Conservation (phyloP, 2,113 vertebrate species). For the Heterocephalus glaber region DNA sequence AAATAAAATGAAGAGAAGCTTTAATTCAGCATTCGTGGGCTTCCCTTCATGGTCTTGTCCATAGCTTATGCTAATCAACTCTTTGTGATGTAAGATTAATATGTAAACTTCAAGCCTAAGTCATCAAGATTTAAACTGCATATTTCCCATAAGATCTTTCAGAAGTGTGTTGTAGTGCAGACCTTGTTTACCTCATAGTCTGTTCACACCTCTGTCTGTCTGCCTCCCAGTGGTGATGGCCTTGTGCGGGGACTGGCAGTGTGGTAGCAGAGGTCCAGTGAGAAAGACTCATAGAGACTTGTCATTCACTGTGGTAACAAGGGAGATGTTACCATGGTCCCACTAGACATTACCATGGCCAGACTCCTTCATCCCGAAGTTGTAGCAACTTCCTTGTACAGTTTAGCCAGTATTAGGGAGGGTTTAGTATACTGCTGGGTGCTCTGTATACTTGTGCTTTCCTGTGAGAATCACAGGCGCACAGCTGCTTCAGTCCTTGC, state of each 20-base stretch:
- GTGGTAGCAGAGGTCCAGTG: background rate
- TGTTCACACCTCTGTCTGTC: background rate
- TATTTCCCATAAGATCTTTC: background rate
- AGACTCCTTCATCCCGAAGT: no score
- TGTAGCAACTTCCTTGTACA: background rate
- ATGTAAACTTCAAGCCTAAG: background rate
- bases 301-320: background rate
- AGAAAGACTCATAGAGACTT: background rate
- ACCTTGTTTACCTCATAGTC: background rate
- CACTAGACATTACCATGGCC: background rate
- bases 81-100: background rate
- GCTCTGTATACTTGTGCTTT: background rate
- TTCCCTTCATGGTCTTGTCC: background rate
- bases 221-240: background rate
- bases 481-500: background rate
- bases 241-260: background rate
- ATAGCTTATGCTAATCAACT: background rate
- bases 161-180: background rate
- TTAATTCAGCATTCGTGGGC: background rate
- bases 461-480: rapidly evolving
- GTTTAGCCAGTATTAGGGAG: background rate
- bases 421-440: background rate
- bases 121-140: background rate
- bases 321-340: background rate
- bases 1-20: background rate